phyloP scores from a whole-genome alignment of 2,113 vertebrate genomes.

The Helogale parvula region DNA sequence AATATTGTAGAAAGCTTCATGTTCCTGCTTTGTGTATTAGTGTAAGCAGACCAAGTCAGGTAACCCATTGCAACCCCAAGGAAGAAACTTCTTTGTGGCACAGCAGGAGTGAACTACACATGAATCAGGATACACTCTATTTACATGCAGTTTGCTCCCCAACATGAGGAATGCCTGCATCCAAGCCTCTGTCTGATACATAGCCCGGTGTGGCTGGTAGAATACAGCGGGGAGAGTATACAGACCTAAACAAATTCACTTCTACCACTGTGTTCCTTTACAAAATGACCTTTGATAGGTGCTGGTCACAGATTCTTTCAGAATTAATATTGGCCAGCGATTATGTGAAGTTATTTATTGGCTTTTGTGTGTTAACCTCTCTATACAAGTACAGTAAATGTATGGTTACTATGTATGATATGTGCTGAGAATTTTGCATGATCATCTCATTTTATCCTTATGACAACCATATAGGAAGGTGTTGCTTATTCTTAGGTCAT shows the following conservation, averaged over 20 bases:
- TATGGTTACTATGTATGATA: neutral
- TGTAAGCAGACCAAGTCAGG: neutral
- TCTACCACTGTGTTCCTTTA: neutral
- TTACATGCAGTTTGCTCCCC: neutral
- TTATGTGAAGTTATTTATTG: neutral
- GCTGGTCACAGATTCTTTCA: neutral
- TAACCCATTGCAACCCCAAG: neutral
- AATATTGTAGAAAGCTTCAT: neutral
- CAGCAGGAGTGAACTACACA: neutral
- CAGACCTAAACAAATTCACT: neutral
- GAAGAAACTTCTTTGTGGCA: neutral
- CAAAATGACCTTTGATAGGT: neutral
- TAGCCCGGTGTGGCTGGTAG: neutral
- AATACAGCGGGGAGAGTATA: neutral
- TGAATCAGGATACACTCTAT: neutral
- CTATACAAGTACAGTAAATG: neutral
- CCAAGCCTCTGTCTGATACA: neutral
- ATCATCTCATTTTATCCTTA: neutral
- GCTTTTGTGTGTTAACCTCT: neutral
- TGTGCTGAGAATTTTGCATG: neutral
- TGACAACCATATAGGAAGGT: neutral
- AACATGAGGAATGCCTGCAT: neutral
- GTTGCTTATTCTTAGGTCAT: neutral
- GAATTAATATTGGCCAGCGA: neutral
- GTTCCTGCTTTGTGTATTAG: neutral